These are phyloP conservation scores for Nyleta sp. DNA, from an alignment of 2,888 invertebrate species.

Conservation along the genomic window DNA sequence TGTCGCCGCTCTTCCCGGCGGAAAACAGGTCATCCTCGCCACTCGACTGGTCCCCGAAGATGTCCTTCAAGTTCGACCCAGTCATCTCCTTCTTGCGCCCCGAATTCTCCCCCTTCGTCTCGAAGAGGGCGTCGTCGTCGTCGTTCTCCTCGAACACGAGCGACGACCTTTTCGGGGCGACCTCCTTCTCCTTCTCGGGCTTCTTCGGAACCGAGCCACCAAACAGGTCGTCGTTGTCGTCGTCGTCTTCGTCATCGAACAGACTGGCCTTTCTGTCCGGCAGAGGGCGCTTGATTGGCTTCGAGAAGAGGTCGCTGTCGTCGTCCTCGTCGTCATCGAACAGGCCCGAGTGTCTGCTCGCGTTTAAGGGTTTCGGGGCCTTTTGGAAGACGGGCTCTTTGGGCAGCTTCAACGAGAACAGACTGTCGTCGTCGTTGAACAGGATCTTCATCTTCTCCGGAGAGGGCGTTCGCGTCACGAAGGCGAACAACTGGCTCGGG, in stretches of 20 bases:
- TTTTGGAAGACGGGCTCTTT: constrained; percentile 36
- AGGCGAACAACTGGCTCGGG: constrained; percentile 79
- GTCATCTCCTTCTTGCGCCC: constrained; percentile 66
- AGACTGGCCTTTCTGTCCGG: constrained; percentile 72
- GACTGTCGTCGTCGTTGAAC: constrained; percentile 75
- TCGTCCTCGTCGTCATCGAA: constrained; percentile 76
- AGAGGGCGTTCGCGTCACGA: constrained; percentile 80
- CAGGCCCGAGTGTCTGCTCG: constrained; percentile 63
- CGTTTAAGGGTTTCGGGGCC: background rate
- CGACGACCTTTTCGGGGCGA: background rate
- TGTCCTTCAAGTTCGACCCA: constrained; percentile 72
- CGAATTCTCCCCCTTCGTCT: constrained; percentile 49
- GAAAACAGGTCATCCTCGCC: constrained; percentile 77
- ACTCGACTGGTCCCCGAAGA: constrained; percentile 76
- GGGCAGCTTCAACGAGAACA: constrained; percentile 70
- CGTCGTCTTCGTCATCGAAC: constrained; percentile 73
- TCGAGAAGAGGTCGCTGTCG: constrained; percentile 75
- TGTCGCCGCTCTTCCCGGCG: constrained; percentile 61
- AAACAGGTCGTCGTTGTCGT: constrained; percentile 72
- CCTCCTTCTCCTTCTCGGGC: constrained; percentile 15
- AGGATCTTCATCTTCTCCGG: constrained; percentile 77
- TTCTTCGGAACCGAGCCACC: constrained; percentile 34
- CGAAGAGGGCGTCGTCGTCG: constrained; percentile 51
- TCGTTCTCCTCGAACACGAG: constrained; percentile 25
- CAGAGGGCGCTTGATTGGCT: constrained; percentile 71